Base-by-base conservation (phyloP, 2,888 invertebrate species). In the Poecilus cupreus region DNA sequence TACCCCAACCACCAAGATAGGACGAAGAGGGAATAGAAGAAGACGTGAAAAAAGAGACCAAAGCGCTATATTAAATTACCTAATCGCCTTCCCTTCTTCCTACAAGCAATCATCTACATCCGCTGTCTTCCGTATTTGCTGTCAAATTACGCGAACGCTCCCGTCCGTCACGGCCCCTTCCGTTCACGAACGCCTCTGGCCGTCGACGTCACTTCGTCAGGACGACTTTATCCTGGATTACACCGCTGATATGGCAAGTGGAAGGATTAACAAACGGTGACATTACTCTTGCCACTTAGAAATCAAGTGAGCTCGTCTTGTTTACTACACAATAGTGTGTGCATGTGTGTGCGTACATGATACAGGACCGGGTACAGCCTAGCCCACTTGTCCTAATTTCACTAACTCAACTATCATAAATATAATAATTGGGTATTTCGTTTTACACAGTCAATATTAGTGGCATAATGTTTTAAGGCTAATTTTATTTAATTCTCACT, bases 41-140 rank as follows among this genome's bases (percentile, higher is more conserved):
- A 68, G 64, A 68, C 64, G 64, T 18, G 64, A 68, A 37, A 68
- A 68, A 68, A 68, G 39, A 39, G 37, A 37, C 37, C 37, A 68
- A 68, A 68, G 64, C 32, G 54, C 57, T 86, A 86, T 88, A 88
- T 88, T 88, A 88, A 87, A 88, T 88, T 88, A 88, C 86, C 88
- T 89, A 89, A 89, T 89, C 89, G 88, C 86, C 57, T 37, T 68
- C 64, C 64, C 64, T 6, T 68, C 64, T 68, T 39, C 64, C 64
- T 68, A 18, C 32, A 57, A 39, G 64, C 37, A 68, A 68, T 68
- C 64, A 68, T 68, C 64, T 68, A 16, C 64, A 68, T 68, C 64
- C 64, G 64, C 64, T 68, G 64, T 68, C 64, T 68, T 68, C 43
- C 60, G 77, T 77, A 77, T 77, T 77, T 77, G 77, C 77, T 77